These are phyloP conservation scores for Microctenopoma steveboyesi DNA, from an alignment of 2,797 vertebrate species.

Conservation along the genomic window DNA sequence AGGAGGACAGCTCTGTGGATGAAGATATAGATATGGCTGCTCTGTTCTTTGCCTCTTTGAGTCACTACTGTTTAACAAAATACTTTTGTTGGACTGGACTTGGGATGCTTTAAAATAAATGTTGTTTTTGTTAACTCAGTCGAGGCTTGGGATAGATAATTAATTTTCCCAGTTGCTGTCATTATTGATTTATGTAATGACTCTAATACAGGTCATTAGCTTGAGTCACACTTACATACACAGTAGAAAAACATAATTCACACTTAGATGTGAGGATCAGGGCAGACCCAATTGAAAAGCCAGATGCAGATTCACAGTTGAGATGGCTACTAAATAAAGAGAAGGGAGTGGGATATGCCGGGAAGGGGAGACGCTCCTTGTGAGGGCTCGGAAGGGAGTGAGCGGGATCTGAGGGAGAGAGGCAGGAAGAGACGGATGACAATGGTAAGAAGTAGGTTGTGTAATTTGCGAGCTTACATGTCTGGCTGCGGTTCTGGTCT, in stretches of 20 bases:
- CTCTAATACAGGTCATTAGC: conserved; percentile 14
- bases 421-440: too few species aligned
- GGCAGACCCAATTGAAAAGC: too few species aligned
- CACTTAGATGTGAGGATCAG: background rate
- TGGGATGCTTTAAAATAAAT: conserved; percentile 1
- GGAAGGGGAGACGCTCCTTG: too few species aligned
- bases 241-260: background rate
- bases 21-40: conserved; percentile 34
- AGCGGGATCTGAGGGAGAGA: too few species aligned
- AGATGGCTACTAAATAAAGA: too few species aligned
- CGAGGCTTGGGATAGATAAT: conserved; percentile 18
- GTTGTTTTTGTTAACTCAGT: conserved; percentile 10
- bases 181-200: conserved; percentile 3
- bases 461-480: too few species aligned
- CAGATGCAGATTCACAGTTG: too few species aligned
- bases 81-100: conserved; percentile 1
- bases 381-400: too few species aligned
- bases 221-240: conserved; percentile 18
- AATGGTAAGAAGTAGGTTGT: too few species aligned
- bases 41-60: conserved; percentile 45
- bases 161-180: conserved; percentile 14
- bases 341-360: too few species aligned
- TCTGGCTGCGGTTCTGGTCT: too few species aligned
- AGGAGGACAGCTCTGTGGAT: conserved; percentile 49
- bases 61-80: conserved; percentile 36